phyloP scores from a whole-genome alignment of 2,888 invertebrate genomes.

The Amblyjoppa fuscipennis region DNA sequence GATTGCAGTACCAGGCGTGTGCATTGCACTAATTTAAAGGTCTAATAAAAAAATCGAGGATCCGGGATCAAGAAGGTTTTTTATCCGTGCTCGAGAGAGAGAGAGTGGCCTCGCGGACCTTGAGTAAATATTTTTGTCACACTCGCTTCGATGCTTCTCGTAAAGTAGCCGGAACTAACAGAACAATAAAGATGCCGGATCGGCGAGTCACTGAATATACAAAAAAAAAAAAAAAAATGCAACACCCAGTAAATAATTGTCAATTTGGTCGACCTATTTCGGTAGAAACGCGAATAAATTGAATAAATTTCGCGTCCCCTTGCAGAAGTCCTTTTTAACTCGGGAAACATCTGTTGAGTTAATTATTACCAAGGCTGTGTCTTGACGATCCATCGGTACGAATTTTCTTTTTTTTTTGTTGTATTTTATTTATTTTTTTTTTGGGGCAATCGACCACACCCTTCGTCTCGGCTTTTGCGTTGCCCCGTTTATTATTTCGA shows the following conservation, averaged over 20 bases:
- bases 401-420: background rate
- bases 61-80: conserved; percentile 27
- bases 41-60: background rate
- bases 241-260: background rate
- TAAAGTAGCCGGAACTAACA: conserved; percentile 2
- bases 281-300: background rate
- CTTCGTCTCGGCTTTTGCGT: background rate
- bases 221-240: background rate
- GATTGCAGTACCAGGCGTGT: background rate
- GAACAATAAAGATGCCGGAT: background rate
- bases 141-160: background rate
- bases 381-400: background rate
- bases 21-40: conserved; percentile 16
- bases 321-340: background rate
- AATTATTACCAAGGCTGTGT: background rate
- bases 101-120: background rate
- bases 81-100: background rate
- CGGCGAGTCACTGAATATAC: background rate
- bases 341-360: background rate
- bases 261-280: background rate
- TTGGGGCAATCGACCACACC: conserved; percentile 35
- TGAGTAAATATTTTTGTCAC: conserved; percentile 17
- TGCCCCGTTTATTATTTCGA: conserved; percentile 5
- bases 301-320: background rate
- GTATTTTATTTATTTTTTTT: background rate